phyloP scores from a whole-genome alignment of 2,113 vertebrate species.

The Rhipidura dahli region DNA sequence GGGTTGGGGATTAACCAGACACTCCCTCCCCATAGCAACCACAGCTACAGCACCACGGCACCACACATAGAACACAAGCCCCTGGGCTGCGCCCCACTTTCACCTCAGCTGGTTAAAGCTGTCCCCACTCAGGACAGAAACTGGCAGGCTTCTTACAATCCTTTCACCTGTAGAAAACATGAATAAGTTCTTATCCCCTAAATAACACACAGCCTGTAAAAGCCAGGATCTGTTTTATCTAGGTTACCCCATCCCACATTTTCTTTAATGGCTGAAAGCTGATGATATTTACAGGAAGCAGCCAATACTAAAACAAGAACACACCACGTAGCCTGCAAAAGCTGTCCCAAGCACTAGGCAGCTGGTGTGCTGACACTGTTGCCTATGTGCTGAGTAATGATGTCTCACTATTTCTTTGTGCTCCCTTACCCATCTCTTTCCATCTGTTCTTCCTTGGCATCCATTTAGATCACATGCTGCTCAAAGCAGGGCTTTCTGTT shows the following conservation, averaged over 20 bases:
- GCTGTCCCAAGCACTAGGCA: not conserved
- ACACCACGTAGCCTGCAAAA: not conserved
- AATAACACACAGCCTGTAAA: not conserved
- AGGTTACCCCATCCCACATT: not conserved
- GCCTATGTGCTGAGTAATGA: constrained; percentile 37
- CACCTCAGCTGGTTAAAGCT: not conserved
- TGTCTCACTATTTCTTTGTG: not conserved
- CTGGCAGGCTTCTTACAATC: not conserved
- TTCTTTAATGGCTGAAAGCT: not conserved
- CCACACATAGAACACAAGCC: accelerated
- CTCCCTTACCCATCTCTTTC: not conserved
- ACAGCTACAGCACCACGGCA: not conserved
- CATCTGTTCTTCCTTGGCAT: constrained; percentile 29
- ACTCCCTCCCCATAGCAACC: not conserved
- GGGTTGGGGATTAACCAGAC: not conserved
- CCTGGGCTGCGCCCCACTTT: not conserved
- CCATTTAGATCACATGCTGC: not conserved
- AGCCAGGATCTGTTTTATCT: not conserved
- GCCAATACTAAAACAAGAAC: not conserved
- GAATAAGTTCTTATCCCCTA: not conserved
- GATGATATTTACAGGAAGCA: not conserved
- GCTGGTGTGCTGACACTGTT: not conserved
- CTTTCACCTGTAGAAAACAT: not conserved
- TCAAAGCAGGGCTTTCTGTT: not conserved
- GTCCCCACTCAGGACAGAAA: not conserved